phyloP scores from a whole-genome alignment of 2,113 vertebrate species.

The Megalops atlanticus region DNA sequence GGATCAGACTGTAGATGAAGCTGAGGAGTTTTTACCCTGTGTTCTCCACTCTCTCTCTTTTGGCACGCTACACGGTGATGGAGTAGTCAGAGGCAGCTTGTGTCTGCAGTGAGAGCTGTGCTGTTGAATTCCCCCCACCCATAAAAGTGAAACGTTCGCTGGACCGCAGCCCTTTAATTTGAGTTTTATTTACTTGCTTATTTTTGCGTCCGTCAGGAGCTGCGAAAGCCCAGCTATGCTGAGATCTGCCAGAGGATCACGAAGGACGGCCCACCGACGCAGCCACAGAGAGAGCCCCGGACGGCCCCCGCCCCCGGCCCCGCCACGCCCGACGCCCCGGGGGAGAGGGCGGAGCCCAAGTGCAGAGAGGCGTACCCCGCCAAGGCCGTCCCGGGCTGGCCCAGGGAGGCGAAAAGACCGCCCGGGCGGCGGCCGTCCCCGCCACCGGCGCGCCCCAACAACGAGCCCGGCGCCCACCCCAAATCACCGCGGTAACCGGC shows the following conservation, averaged over 20 bases:
- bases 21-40: too few relatives aligned
- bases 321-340: slow-evolving; percentile 73
- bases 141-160: too few relatives aligned
- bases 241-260: slow-evolving; percentile 84
- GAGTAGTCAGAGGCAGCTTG: too few relatives aligned
- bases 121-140: too few relatives aligned
- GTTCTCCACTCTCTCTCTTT: too few relatives aligned
- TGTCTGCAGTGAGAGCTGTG: too few relatives aligned
- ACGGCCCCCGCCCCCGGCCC: slow-evolving; percentile 58
- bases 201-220: slow-evolving; percentile 64
- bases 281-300: slow-evolving; percentile 69
- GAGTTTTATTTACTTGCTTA: neutral
- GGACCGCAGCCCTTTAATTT: neutral
- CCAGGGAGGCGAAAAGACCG: slow-evolving; percentile 79
- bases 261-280: slow-evolving; percentile 66
- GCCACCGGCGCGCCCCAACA: slow-evolving; percentile 65
- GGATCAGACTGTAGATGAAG: too few relatives aligned
- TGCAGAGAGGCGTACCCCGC: slow-evolving; percentile 68
- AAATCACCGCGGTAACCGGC: slow-evolving; percentile 78
- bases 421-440: slow-evolving; percentile 74
- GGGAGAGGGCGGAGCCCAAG: slow-evolving; percentile 60
- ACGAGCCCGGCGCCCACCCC: slow-evolving; percentile 78
- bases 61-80: too few relatives aligned
- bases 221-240: slow-evolving; percentile 83
- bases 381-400: slow-evolving; percentile 73